A percentile compares a stretch with the other conserved stretches of the same genome.
phyloP scores from a whole-genome alignment of 2,113 vertebrate species.

The Dasyprocta punctata region DNA sequence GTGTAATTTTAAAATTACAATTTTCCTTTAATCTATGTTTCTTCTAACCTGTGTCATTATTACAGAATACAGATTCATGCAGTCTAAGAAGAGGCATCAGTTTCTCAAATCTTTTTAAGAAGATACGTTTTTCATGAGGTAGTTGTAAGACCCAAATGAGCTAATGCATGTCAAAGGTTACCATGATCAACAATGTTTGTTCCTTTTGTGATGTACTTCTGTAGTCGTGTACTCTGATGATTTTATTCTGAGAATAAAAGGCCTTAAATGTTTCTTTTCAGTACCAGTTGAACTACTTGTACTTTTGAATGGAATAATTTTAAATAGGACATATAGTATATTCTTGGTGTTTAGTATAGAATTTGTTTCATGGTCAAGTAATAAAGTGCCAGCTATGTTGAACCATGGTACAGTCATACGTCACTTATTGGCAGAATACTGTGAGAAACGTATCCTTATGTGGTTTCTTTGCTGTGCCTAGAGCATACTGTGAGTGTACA shows the following conservation, averaged over 20 bases:
- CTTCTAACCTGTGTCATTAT: not conserved
- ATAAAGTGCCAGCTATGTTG: not conserved
- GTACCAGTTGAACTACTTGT: not conserved
- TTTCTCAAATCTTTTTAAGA: slow-evolving; percentile 35
- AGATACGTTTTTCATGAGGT: not conserved
- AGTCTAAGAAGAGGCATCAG: not conserved
- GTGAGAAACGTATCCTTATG: not conserved
- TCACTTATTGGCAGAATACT: not conserved
- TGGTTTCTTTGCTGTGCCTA: not conserved
- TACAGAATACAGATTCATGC: not conserved
- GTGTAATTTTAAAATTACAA: not conserved
- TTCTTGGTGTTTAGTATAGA: slow-evolving; percentile 37
- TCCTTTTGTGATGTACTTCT: slow-evolving; percentile 22
- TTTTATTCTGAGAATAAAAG: slow-evolving; percentile 32
- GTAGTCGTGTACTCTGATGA: not conserved
- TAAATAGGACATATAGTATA: not conserved
- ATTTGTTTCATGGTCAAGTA: slow-evolving; percentile 43
- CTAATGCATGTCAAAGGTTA: not conserved
- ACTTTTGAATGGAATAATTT: slow-evolving; percentile 19
- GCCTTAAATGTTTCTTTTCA: not conserved
- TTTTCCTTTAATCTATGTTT: not conserved
- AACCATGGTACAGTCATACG: not conserved
- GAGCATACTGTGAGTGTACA: not conserved
- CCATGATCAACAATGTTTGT: not conserved
- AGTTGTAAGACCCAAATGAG: slow-evolving; percentile 17